Evolutionary conservation across 1,140 invertebrate species (phyloP).

Genomic region (Panagrolaimus sp.): DNA sequence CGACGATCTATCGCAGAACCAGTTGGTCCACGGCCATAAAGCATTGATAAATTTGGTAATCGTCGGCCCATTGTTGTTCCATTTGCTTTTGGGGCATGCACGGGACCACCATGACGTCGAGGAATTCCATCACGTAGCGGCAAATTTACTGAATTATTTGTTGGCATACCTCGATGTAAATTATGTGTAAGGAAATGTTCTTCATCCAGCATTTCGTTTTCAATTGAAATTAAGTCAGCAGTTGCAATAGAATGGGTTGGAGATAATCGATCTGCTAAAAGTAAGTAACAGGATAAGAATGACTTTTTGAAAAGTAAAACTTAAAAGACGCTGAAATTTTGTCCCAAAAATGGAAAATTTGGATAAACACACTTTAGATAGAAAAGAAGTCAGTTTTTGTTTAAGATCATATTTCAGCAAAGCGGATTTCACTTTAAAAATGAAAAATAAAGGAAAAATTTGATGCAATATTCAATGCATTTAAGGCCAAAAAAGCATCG

Average conservation of each 20-base stretch:
- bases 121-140: conserved; percentile 6
- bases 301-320: background rate
- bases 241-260: conserved; percentile 56
- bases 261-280: conserved; percentile 49
- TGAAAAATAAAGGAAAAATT: background rate
- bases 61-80: conserved; percentile 18
- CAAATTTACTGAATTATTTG: conserved; percentile 38
- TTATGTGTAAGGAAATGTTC: conserved; percentile 11
- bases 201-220: conserved; percentile 30
- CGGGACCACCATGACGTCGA: background rate
- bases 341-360: conserved; percentile 1
- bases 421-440: background rate
- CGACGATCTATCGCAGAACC: conserved; percentile 18
- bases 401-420: conserved; percentile 4
- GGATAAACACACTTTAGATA: background rate
- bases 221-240: conserved; percentile 43
- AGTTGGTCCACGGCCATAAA: conserved; percentile 32
- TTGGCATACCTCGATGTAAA: conserved; percentile 45
- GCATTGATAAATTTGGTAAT: conserved; percentile 38
- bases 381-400: conserved; percentile 3
- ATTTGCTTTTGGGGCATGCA: conserved; percentile 5
- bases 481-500: too few relatives aligned
- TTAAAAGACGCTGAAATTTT: background rate
- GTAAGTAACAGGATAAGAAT: conserved; percentile 6
- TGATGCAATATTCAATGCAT: too few relatives aligned